These are phyloP conservation scores for Conger conger DNA, from an alignment of 2,113 vertebrate genomes.

Conservation along the genomic window DNA sequence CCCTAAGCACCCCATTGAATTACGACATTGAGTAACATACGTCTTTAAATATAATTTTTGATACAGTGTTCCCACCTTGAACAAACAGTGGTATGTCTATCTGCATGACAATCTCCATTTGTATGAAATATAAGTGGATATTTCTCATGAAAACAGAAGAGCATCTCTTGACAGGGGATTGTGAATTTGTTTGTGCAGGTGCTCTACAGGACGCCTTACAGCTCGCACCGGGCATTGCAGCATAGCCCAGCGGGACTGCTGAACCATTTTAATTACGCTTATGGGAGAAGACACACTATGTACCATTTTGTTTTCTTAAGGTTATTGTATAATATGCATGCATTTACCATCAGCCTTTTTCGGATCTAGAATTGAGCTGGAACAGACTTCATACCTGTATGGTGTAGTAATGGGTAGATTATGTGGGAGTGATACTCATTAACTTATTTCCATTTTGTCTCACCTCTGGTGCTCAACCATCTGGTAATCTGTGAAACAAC, in stretches of 20 bases:
- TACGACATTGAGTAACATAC: neutral
- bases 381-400: neutral
- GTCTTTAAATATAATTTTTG: too few relatives aligned
- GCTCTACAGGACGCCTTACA: neutral
- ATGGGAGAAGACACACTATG: neutral
- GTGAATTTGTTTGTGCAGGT: neutral
- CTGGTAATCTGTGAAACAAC: neutral
- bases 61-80: neutral
- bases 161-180: neutral
- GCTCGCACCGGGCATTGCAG: neutral
- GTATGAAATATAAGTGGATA: neutral
- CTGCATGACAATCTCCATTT: neutral
- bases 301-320: neutral
- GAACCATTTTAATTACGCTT: neutral
- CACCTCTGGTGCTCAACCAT: slow-evolving; percentile 10
- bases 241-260: neutral
- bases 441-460: neutral
- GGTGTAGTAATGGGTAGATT: neutral
- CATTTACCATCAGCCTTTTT: neutral
- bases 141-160: neutral
- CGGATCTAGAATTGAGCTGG: neutral
- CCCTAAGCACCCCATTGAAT: neutral
- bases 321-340: neutral
- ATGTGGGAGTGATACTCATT: neutral
- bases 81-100: neutral